Evolutionary conservation across 2,888 invertebrate species (phyloP), one percentile per base, ranked within the genome.

Genomic region (Vanessa cardui): DNA sequence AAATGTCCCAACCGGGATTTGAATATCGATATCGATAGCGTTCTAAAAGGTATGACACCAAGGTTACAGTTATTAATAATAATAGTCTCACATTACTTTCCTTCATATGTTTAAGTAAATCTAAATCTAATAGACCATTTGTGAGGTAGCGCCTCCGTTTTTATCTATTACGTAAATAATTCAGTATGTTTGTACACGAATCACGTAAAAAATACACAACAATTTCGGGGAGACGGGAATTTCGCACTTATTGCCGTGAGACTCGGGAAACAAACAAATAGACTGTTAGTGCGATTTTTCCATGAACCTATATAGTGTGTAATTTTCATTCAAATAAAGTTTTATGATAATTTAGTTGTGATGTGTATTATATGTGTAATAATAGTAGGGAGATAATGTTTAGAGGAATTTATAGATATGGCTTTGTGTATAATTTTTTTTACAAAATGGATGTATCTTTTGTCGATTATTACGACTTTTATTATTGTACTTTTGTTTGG

Each of bases 201-300:
- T 64, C 64, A 64, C 64, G 64, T 64, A 64, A 58, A 63, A 63
- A 63, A 63, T 63, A 63, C 49, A 58, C 15, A n/a, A 49, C 58
- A 58, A n/a, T 58, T 49, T 58, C 33, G 21, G 26, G 49, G 9
- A 58, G 26, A 31, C 31, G n/a, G 46, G 33, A 56, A 39, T 39
- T 56, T 56, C 8, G 16, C 52, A 21, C 52, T 33, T 16, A 56
- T 33, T 56, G 33, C 33, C 33, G 9, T n/a, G 56, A 12, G 18
- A 18, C 39, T 56, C 9, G 56, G 18, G 8, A 56, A 39, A 47
- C 18, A 6, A 1, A n/a, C 7, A 20, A n/a, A 31, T 54, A n/a
- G 16, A 5, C 31, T 31, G 7, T 15, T 31, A 16, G 16, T 54
- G 31, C 31, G 52, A 52, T 21, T 52, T 54, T 31, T n/a, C n/a